phyloP scores from a whole-genome alignment of 2,797 vertebrate genomes.

The Leuciscus waleckii region DNA sequence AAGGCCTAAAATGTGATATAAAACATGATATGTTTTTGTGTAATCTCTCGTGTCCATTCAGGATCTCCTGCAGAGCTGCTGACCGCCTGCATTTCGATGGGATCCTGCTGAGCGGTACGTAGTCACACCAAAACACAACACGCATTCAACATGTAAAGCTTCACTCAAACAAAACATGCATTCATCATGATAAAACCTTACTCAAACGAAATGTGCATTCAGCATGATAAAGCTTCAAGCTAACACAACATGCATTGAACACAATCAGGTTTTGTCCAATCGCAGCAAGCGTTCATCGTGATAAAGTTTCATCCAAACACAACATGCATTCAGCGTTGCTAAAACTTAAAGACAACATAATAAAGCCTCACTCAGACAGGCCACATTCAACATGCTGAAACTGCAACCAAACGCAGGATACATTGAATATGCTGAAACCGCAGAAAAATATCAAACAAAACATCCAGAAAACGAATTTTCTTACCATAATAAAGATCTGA shows the following conservation, averaged over 20 bases:
- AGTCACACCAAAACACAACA: conserved; percentile 16
- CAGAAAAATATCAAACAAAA: neutral
- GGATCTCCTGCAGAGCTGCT: conserved; percentile 51
- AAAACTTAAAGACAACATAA: neutral
- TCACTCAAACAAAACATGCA: conserved; percentile 17
- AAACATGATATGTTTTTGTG: neutral
- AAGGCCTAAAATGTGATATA: neutral
- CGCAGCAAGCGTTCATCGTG: neutral
- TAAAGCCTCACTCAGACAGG: no score
- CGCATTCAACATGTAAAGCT: conserved; percentile 16
- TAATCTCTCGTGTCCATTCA: conserved; percentile 23
- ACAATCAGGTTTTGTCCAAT: neutral
- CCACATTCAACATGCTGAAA: conserved; percentile 9
- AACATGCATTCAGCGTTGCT: neutral
- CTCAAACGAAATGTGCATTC: conserved; percentile 12
- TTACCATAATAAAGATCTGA: neutral
- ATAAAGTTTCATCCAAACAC: conserved; percentile 18
- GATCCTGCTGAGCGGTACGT: conserved; percentile 62
- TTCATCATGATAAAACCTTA: neutral
- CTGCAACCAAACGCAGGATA: neutral
- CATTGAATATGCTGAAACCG: neutral
- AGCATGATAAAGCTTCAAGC: conserved; percentile 32
- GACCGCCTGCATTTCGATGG: conserved; percentile 55
- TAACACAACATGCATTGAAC: conserved; percentile 22
- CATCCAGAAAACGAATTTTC: neutral